Conservation (phyloP, 2,113 vertebrate genomes). For the Phrynocephalus versicolor region DNA sequence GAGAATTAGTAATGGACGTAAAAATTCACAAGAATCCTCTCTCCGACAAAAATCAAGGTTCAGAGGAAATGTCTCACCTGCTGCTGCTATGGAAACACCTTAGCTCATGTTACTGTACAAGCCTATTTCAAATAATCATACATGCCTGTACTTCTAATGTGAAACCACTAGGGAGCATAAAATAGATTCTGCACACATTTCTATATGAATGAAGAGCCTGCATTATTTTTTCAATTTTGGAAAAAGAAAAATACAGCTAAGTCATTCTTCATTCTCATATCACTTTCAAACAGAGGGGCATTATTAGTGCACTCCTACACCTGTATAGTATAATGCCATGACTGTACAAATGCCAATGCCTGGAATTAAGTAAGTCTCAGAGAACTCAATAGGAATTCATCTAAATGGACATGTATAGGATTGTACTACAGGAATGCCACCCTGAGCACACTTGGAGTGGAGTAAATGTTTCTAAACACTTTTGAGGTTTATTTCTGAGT, state of each 20-base stretch:
- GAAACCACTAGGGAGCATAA: constrained; percentile 62
- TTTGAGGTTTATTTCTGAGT: neutral
- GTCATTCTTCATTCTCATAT: constrained; percentile 61
- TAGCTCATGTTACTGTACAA: constrained; percentile 7
- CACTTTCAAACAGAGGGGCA: neutral
- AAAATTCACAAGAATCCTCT: constrained; percentile 7
- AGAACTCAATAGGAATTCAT: neutral
- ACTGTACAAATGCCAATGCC: too few species aligned
- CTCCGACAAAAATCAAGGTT: constrained; percentile 23
- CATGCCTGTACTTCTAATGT: constrained; percentile 50
- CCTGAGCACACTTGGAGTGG: neutral
- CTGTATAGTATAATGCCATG: too few species aligned
- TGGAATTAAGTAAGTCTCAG: too few species aligned
- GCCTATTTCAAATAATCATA: constrained; percentile 56
- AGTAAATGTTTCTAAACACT: neutral
- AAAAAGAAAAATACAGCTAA: constrained; percentile 62
- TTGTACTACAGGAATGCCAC: neutral
- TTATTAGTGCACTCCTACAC: neutral
- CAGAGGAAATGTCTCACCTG: constrained; percentile 34
- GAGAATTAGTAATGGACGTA: constrained; percentile 57
- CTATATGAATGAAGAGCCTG: neutral
- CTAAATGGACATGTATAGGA: neutral
- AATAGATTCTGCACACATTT: constrained; percentile 37
- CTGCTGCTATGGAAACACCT: constrained; percentile 68
- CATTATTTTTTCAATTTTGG: constrained; percentile 39